phyloP scores from a whole-genome alignment of 2,113 vertebrate genomes.

The Tupaia chinensis region DNA sequence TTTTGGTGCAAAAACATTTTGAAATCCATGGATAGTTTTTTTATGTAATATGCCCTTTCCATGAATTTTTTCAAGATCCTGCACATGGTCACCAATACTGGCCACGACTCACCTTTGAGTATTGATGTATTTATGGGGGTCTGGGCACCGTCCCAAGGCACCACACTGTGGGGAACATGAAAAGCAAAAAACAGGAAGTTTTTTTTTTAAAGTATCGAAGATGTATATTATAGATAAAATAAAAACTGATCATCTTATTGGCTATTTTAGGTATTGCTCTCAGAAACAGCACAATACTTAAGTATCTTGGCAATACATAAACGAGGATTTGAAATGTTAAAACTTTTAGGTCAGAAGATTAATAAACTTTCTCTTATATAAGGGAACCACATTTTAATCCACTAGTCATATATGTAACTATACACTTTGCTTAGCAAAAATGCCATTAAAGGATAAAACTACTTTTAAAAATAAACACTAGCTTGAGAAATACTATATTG shows the following conservation, averaged over 20 bases:
- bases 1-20: no score
- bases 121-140: neutral
- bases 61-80: no score
- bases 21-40: no score
- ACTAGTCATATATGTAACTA: constrained; percentile 32
- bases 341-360: constrained; percentile 43
- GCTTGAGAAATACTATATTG: constrained; percentile 65
- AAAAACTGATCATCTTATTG: constrained; percentile 17
- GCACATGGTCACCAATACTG: neutral
- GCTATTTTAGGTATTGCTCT: constrained; percentile 40
- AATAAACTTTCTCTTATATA: constrained; percentile 40
- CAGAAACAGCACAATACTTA: constrained; percentile 29
- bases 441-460: constrained; percentile 57
- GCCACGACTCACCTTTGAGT: constrained; percentile 23
- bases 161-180: constrained; percentile 41
- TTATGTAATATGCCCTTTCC: no score
- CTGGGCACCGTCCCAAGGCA: constrained; percentile 46
- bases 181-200: constrained; percentile 59
- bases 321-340: constrained; percentile 37
- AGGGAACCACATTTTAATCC: constrained; percentile 53
- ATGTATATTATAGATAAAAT: neutral
- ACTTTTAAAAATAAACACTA: constrained; percentile 58
- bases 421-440: constrained; percentile 59
- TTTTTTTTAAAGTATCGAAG: constrained; percentile 49
- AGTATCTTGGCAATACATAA: neutral